Percentiles rank a stretch among this genome's conserved stretches.
phyloP scores from a whole-genome alignment of 2,888 invertebrate genomes.

The Trachelus troglodyta region DNA sequence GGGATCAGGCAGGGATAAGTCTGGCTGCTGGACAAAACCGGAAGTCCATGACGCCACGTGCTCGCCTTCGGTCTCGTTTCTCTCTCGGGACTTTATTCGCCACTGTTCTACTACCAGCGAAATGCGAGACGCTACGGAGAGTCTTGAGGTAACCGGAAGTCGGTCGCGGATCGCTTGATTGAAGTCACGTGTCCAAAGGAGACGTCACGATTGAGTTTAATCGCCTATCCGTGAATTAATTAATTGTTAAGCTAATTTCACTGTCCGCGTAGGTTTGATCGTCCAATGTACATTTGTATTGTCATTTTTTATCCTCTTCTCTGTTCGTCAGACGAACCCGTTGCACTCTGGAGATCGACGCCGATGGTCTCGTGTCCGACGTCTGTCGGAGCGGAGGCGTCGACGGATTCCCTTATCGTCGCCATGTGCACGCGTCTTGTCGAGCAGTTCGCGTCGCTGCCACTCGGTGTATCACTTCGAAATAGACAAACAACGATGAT shows the following conservation, averaged over 20 bases:
- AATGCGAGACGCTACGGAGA: no score
- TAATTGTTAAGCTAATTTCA: not conserved
- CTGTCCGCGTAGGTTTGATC: not conserved
- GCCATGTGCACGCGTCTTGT: not conserved
- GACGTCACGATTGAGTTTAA: not conserved
- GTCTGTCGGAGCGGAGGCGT: not conserved
- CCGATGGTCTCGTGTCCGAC: not conserved
- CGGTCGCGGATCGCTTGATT: not conserved
- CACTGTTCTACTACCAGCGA: no score
- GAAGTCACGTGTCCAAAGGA: not conserved
- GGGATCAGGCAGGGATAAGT: not conserved
- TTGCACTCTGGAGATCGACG: not conserved
- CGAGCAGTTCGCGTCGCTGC: not conserved
- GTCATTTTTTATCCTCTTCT: not conserved
- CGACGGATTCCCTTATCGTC: not conserved
- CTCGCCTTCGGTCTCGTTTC: no score
- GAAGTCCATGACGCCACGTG: not conserved
- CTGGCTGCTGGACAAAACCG: not conserved
- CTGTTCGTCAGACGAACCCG: not conserved
- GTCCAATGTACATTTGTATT: not conserved
- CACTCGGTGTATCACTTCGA: not conserved
- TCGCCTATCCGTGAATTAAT: not conserved
- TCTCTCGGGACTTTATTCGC: no score
- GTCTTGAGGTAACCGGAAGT: not conserved
- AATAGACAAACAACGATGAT: not conserved